These are phyloP conservation scores for Pomatorhinus ruficollis DNA, from an alignment of 2,113 vertebrate species.

Conservation along the genomic window DNA sequence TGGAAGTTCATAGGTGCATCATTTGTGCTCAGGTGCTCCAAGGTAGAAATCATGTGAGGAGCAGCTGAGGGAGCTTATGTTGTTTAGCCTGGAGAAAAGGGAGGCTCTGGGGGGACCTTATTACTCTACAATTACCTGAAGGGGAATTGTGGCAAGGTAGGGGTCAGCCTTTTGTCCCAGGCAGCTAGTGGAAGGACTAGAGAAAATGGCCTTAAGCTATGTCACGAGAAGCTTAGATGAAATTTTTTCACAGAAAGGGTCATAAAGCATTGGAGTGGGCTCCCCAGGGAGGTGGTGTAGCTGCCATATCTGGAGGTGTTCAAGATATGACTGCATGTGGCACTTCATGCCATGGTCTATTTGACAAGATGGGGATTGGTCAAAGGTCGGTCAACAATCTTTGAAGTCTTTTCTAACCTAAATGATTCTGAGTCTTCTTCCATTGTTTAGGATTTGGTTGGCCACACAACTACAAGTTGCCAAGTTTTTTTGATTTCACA, in stretches of 20 bases:
- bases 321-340: too few species aligned
- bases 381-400: neutral
- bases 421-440: neutral
- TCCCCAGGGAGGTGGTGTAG: neutral
- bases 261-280: neutral
- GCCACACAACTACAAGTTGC: neutral
- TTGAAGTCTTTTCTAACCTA: neutral
- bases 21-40: neutral
- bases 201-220: neutral
- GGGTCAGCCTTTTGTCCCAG: neutral
- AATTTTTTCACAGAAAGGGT: neutral
- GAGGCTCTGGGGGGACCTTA: neutral
- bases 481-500: neutral
- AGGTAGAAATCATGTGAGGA: neutral
- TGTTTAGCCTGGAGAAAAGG: neutral
- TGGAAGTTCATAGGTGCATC: neutral
- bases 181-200: neutral
- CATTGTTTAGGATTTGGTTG: neutral
- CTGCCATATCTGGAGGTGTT: neutral
- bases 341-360: neutral
- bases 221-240: neutral
- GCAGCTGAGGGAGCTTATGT: neutral
- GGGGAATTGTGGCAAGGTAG: neutral
- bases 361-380: neutral
- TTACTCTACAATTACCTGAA: neutral